Conservation (phyloP, 2,797 vertebrate genomes). For the Anisognathus igniventris region DNA sequence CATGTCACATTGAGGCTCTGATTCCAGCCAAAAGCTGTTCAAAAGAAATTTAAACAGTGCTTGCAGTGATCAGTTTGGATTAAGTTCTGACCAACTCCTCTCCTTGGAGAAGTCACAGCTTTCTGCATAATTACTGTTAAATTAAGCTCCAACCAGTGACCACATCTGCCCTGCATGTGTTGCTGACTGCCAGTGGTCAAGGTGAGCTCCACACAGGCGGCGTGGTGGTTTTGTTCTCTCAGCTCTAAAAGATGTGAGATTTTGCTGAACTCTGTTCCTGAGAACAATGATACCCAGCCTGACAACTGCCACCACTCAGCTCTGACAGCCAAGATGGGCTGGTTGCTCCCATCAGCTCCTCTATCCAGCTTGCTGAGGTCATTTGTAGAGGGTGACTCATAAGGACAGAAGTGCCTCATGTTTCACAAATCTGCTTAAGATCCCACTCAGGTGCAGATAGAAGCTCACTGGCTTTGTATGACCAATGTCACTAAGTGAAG, state of each 20-base stretch:
- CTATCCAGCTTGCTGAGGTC: neutral
- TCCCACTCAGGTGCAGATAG: neutral
- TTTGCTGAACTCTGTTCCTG: neutral
- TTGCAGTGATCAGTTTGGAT: neutral
- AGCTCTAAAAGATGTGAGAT: neutral
- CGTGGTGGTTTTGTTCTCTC: neutral
- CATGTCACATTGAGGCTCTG: neutral
- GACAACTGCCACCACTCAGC: neutral
- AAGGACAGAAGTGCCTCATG: neutral
- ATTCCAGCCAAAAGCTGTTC: neutral
- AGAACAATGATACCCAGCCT: neutral
- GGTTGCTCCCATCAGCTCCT: neutral
- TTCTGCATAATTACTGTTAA: neutral
- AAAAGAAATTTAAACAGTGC: neutral
- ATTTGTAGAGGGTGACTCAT: fast-evolving
- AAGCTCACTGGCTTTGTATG: neutral
- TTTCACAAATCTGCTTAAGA: neutral
- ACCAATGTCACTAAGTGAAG: fast-evolving
- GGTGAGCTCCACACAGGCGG: neutral
- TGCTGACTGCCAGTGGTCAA: neutral
- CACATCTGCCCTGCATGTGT: fast-evolving
- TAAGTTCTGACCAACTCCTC: neutral
- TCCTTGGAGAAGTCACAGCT: neutral
- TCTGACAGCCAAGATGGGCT: neutral
- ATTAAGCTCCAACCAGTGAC: neutral